Evolutionary conservation across 2,113 vertebrate species (phyloP).

Genomic region (Scomber scombrus): DNA sequence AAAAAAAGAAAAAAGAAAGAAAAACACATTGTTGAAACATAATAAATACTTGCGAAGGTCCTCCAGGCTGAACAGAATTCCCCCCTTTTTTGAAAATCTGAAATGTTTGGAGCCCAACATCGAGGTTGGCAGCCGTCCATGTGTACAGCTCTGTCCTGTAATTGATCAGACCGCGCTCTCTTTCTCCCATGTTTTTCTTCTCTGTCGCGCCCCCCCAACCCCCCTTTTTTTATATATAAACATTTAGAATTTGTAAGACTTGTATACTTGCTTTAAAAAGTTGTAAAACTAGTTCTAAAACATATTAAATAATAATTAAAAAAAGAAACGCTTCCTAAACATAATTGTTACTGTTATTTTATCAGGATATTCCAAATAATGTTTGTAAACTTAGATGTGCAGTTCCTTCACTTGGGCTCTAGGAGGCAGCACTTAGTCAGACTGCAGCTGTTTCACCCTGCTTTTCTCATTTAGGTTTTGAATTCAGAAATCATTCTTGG

Average conservation of each 20-base stretch:
- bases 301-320: background rate
- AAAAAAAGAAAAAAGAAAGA: background rate
- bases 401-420: conserved; percentile 64
- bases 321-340: conserved; percentile 38
- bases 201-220: background rate
- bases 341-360: conserved; percentile 54
- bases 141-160: conserved; percentile 43
- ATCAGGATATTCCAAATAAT: conserved; percentile 42
- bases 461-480: conserved; percentile 49
- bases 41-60: conserved; percentile 14
- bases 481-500: conserved; percentile 48
- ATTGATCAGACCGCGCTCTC: conserved; percentile 12
- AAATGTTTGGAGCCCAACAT: conserved; percentile 33
- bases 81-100: conserved; percentile 10
- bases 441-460: conserved; percentile 24
- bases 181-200: conserved; percentile 12
- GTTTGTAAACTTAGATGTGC: conserved; percentile 56
- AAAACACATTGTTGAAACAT: conserved; percentile 1
- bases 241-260: conserved; percentile 70
- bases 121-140: conserved; percentile 57
- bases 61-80: conserved; percentile 21
- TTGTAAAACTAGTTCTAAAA: conserved; percentile 55
- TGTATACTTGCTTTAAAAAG: conserved; percentile 67
- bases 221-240: conserved; percentile 46
- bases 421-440: conserved; percentile 75